These are phyloP conservation scores for Bungarus multicinctus DNA, from an alignment of 2,113 vertebrate genomes.

Conservation along the genomic window DNA sequence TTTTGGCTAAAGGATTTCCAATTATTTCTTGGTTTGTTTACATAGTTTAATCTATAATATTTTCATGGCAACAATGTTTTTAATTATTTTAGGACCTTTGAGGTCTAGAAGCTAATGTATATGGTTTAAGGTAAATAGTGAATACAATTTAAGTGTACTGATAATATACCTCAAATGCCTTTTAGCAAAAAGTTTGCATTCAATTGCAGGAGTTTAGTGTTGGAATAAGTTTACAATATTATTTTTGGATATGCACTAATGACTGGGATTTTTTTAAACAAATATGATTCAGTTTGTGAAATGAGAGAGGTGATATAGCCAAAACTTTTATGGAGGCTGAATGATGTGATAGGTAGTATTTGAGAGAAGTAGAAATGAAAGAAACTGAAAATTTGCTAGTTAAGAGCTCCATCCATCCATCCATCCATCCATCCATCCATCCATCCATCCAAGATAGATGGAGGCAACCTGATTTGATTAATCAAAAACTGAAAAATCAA, in stretches of 20 bases:
- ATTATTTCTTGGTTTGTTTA: slow-evolving; percentile 38
- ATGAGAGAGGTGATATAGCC: background rate
- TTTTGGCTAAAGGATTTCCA: slow-evolving; percentile 30
- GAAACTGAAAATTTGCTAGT: background rate
- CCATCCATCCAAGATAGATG: background rate
- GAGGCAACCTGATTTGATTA: background rate
- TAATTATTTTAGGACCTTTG: slow-evolving; percentile 44
- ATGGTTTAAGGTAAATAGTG: background rate
- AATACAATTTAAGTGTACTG: background rate
- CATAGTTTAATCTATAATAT: slow-evolving; percentile 38
- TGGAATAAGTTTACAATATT: background rate
- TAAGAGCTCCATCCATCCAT: background rate
- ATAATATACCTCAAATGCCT: background rate
- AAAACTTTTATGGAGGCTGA: background rate
- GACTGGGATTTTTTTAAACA: background rate
- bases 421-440: too few relatives aligned
- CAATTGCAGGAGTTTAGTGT: background rate
- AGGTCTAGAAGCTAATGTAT: slow-evolving; percentile 17
- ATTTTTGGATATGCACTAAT: background rate
- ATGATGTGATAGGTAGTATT: background rate
- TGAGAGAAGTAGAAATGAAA: background rate
- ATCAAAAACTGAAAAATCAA: background rate
- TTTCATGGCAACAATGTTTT: slow-evolving; percentile 23
- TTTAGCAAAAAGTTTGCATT: background rate
- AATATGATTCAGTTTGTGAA: background rate